Conservation (phyloP, 2,888 invertebrate genomes). For the Busseola fusca region DNA sequence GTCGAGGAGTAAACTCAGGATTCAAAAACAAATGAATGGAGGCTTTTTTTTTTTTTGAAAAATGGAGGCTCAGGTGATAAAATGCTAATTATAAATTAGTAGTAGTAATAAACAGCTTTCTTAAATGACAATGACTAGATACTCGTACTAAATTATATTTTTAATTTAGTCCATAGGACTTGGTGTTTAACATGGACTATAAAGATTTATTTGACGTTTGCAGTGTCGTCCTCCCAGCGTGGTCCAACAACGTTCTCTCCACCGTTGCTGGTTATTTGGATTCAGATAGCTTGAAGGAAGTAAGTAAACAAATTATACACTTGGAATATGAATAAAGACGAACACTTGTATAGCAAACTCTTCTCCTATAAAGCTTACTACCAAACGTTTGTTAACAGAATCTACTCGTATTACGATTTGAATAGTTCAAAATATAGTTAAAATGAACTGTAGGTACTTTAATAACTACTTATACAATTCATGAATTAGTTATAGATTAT, state of each 20-base stretch:
- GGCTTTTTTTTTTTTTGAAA: no score
- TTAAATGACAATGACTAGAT: no score
- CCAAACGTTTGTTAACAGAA: neutral
- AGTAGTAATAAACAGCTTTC: neutral
- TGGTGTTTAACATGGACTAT: neutral
- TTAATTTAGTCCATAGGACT: neutral
- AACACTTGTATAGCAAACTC: neutral
- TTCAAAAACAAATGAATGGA: neutral
- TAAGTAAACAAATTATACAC: conserved; percentile 67
- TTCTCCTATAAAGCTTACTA: neutral
- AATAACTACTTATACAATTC: neutral
- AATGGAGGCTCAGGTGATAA: neutral
- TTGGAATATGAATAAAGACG: neutral
- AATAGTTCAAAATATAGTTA: neutral
- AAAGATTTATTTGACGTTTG: conserved; percentile 50
- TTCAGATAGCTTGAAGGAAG: conserved; percentile 77
- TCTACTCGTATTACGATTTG: no score
- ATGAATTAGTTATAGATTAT: no score
- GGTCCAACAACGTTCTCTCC: conserved; percentile 74
- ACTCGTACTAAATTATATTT: neutral
- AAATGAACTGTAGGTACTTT: neutral
- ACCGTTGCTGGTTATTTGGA: conserved; percentile 79
- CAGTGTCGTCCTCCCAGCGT: conserved; percentile 77
- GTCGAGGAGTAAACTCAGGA: neutral
- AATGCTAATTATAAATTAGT: neutral